phyloP scores from a whole-genome alignment of 1,140 invertebrate species.

The Danaus plexippus region DNA sequence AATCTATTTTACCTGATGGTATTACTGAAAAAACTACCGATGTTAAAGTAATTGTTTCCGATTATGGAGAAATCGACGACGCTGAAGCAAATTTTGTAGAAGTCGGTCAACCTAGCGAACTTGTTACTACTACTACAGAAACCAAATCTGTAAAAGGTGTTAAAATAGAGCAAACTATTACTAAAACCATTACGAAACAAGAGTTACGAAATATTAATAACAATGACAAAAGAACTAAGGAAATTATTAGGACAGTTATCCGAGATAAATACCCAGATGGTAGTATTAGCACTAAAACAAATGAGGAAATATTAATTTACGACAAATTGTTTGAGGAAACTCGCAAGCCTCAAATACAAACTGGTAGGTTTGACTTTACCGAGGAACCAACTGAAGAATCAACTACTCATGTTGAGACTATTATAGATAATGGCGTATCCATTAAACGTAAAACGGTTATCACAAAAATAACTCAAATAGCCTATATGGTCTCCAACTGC shows the following conservation, averaged over 20 bases:
- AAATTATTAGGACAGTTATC: slow-evolving; percentile 11
- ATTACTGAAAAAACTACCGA: slow-evolving; percentile 13
- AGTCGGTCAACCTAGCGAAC: slow-evolving; percentile 11
- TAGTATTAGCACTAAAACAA: slow-evolving; percentile 9
- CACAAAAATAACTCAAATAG: slow-evolving; percentile 14
- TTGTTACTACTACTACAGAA: slow-evolving; percentile 12
- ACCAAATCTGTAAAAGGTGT: slow-evolving; percentile 7
- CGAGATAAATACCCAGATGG: slow-evolving; percentile 20
- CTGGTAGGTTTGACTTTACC: slow-evolving; percentile 8
- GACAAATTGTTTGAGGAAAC: slow-evolving; percentile 2
- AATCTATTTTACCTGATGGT: slow-evolving; percentile 16
- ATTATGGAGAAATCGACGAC: slow-evolving; percentile 4
- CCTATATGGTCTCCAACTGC: slow-evolving; percentile 7
- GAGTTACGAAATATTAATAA: slow-evolving; percentile 11
- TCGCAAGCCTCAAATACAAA: not conserved
- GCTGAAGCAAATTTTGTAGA: slow-evolving; percentile 12
- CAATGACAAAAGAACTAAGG: slow-evolving; percentile 16
- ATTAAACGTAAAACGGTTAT: slow-evolving; percentile 19
- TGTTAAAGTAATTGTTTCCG: slow-evolving; percentile 13
- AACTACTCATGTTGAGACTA: slow-evolving; percentile 11
- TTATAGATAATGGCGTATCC: slow-evolving; percentile 17
- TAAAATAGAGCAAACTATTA: slow-evolving; percentile 12
- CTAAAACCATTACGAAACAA: slow-evolving; percentile 15
- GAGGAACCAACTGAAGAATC: slow-evolving; percentile 16
- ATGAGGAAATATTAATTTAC: slow-evolving; percentile 7